phyloP scores from a whole-genome alignment of 2,113 vertebrate species.

The Petroica traversi region DNA sequence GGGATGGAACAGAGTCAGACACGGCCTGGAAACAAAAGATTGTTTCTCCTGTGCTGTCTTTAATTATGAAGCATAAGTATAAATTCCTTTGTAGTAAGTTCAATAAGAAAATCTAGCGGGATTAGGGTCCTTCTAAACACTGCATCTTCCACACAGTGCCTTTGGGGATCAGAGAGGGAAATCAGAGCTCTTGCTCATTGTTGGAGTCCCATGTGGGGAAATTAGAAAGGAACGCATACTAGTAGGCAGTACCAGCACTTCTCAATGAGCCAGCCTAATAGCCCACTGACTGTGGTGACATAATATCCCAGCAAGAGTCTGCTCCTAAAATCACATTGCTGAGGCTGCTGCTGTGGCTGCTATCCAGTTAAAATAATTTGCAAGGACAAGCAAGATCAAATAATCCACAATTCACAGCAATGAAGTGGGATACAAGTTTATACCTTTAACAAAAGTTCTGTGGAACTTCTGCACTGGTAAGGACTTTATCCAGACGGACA shows the following conservation, averaged over 20 bases:
- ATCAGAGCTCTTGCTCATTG: neutral
- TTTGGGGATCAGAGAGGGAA: neutral
- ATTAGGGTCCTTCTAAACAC: slow-evolving; percentile 1
- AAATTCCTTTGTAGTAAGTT: neutral
- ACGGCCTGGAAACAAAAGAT: neutral
- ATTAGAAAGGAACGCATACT: neutral
- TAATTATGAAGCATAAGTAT: neutral
- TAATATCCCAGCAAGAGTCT: neutral
- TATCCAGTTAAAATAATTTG: neutral
- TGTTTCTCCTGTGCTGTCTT: neutral
- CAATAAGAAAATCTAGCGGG: neutral
- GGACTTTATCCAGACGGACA: neutral
- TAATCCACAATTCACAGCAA: neutral
- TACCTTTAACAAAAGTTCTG: neutral
- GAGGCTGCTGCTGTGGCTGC: neutral
- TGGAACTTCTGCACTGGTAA: neutral
- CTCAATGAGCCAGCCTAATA: neutral
- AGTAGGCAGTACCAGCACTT: neutral
- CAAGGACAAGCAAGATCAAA: neutral
- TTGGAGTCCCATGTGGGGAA: neutral
- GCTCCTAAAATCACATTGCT: neutral
- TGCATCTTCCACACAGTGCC: neutral
- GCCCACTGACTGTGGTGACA: neutral
- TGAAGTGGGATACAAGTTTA: neutral
- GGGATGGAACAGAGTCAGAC: neutral